A percentile compares a stretch with the other conserved stretches of the same genome.
Conservation (phyloP, 2,113 vertebrate genomes). For the Ranitomeya imitator region DNA sequence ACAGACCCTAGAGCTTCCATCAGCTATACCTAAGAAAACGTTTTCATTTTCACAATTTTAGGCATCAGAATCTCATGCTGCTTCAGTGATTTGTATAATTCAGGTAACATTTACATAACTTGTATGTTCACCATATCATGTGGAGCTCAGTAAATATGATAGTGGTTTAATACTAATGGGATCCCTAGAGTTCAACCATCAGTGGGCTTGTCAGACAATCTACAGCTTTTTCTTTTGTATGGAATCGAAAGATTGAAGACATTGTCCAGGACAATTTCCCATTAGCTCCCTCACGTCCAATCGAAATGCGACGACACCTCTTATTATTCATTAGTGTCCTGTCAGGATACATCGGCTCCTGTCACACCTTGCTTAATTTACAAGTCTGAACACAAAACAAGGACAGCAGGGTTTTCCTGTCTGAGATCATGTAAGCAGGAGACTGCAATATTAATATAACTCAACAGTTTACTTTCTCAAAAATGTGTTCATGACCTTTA, state of each 20-base stretch:
- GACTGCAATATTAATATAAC: slow-evolving; percentile 7
- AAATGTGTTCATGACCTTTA: slow-evolving; percentile 25
- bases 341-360: slow-evolving; percentile 24
- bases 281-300: slow-evolving; percentile 17
- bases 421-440: neutral
- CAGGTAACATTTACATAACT: neutral
- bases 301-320: neutral
- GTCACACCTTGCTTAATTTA: slow-evolving; percentile 22
- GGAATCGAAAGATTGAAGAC: neutral
- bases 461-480: slow-evolving; percentile 31
- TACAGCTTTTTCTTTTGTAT: neutral
- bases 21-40: no score
- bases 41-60: no score
- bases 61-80: no score
- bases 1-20: no score
- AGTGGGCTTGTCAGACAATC: neutral
- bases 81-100: neutral
- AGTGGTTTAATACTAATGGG: neutral
- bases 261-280: slow-evolving; percentile 23
- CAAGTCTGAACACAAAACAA: slow-evolving; percentile 10
- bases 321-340: slow-evolving; percentile 40
- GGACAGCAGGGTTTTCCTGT: neutral
- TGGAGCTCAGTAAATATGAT: neutral
- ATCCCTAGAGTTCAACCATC: neutral
- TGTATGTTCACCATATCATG: neutral